Evolutionary conservation across 2,797 vertebrate genomes (phyloP).

Genomic region (Lepidocolaptes lacrymiger): DNA sequence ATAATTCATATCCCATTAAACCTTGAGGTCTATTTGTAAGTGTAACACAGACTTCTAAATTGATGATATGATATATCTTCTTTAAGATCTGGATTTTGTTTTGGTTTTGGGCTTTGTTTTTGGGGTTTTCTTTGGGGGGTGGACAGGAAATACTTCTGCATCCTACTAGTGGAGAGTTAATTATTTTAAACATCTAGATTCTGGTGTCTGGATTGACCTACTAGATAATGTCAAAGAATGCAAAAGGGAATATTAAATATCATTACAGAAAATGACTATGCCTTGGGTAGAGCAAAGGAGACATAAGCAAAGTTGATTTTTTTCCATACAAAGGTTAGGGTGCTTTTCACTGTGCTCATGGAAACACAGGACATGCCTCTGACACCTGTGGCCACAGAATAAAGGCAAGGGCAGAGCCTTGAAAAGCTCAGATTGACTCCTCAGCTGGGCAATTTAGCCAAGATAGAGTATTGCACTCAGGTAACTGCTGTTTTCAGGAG

Average conservation of each 20-base stretch:
- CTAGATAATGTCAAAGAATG: neutral
- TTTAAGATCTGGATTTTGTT: neutral
- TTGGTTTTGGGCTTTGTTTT: neutral
- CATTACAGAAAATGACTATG: neutral
- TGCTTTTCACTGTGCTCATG: neutral
- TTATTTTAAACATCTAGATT: neutral
- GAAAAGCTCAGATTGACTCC: neutral
- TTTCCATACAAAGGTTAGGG: neutral
- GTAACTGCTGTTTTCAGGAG: neutral
- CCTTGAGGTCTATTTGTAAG: neutral
- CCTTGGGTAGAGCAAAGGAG: neutral
- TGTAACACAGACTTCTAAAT: neutral
- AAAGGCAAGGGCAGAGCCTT: neutral
- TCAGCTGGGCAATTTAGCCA: neutral
- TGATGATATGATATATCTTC: neutral
- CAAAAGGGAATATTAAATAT: neutral
- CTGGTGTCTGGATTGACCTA: neutral
- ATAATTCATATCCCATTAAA: neutral
- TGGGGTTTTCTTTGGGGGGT: neutral
- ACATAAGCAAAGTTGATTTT: neutral
- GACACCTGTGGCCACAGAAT: neutral
- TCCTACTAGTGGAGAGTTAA: fast-evolving
- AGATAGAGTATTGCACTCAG: neutral
- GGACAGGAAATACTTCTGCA: neutral
- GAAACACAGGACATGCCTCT: neutral